These are phyloP conservation scores for Euclidia mi DNA, from an alignment of 2,888 invertebrate genomes.

Conservation along the genomic window DNA sequence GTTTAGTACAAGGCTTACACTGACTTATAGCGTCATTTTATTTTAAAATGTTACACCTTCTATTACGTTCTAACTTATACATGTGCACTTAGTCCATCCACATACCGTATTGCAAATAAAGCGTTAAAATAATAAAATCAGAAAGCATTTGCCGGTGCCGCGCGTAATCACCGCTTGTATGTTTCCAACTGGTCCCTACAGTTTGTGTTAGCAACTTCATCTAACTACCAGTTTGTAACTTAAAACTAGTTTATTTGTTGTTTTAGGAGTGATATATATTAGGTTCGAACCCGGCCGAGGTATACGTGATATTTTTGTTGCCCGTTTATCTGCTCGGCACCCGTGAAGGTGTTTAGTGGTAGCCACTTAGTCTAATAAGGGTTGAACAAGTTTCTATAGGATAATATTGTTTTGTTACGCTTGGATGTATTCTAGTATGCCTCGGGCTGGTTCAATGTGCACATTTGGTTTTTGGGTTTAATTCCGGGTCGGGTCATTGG, in stretches of 20 bases:
- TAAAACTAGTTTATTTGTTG: slow-evolving; percentile 57
- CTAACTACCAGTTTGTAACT: slow-evolving; percentile 47
- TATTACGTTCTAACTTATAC: too few relatives aligned
- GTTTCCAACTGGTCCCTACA: slow-evolving; percentile 25
- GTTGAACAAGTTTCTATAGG: slow-evolving; percentile 21
- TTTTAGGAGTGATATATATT: slow-evolving; percentile 58
- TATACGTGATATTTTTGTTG: slow-evolving; percentile 49
- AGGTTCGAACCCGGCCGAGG: slow-evolving; percentile 31
- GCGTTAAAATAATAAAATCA: too few relatives aligned
- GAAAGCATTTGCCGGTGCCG: not conserved
- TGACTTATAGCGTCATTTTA: too few relatives aligned
- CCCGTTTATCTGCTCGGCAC: slow-evolving; percentile 50
- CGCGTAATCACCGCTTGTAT: not conserved
- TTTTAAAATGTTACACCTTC: too few relatives aligned
- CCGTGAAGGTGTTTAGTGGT: slow-evolving; percentile 47
- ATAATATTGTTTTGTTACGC: slow-evolving; percentile 12
- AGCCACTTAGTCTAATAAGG: slow-evolving; percentile 39
- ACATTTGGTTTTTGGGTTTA: too few relatives aligned
- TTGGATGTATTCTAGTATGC: not conserved
- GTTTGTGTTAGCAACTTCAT: slow-evolving; percentile 47
- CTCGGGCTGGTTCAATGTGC: too few relatives aligned
- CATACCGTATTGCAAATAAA: too few relatives aligned
- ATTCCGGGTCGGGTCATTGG: too few relatives aligned
- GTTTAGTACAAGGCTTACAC: too few relatives aligned
- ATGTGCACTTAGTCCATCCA: too few relatives aligned